Conservation (phyloP, 2,113 vertebrate genomes). For the Furnarius figulus region DNA sequence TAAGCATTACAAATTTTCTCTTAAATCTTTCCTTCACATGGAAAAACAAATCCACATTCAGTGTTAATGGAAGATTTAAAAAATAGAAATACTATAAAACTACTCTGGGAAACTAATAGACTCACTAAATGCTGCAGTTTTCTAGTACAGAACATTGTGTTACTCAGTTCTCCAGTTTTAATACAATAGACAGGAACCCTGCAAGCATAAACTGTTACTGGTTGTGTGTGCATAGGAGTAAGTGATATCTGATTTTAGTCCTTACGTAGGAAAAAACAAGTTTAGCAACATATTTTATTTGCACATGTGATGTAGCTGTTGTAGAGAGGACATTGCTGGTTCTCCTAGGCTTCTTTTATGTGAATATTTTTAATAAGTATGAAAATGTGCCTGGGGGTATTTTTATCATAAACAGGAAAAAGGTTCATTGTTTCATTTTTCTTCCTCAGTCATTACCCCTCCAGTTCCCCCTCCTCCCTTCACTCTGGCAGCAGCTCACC, state of each 20-base stretch:
- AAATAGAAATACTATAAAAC: slow-evolving; percentile 16
- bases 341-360: not conserved
- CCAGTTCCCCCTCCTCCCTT: not conserved
- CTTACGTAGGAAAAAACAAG: not conserved
- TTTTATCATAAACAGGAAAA: not conserved
- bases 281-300: slow-evolving; percentile 22
- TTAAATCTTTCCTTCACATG: not conserved
- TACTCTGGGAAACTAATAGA: not conserved
- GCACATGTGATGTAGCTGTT: not conserved
- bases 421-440: not conserved
- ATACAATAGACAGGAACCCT: not conserved
- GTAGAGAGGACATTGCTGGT: not conserved
- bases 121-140: slow-evolving; percentile 1
- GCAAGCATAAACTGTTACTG: not conserved
- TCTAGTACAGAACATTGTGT: slow-evolving; percentile 38
- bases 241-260: not conserved
- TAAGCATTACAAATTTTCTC: not conserved
- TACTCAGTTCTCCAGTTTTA: not conserved
- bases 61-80: not conserved
- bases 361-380: not conserved
- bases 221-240: not conserved
- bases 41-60: slow-evolving; percentile 6
- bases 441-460: not conserved
- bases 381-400: not conserved
- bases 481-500: not conserved